A percentile compares a stretch with the other conserved stretches of the same genome.
These are phyloP conservation scores for Helleia helle DNA, from an alignment of 2,888 invertebrate genomes.

Conservation along the genomic window DNA sequence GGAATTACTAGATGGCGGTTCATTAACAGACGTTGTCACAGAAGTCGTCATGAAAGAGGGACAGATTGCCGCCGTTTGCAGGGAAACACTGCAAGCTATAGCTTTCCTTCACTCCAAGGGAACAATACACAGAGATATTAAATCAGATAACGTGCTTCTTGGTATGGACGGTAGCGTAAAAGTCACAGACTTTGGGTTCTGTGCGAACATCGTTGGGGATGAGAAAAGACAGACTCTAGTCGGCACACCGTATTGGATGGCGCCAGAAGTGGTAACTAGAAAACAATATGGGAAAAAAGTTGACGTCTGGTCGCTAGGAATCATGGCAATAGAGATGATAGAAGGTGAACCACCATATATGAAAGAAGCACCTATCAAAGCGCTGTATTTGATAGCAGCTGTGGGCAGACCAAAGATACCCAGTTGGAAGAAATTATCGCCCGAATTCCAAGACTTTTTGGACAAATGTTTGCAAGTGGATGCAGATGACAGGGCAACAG, in stretches of 20 bases:
- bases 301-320: conserved; percentile 96
- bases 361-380: conserved; percentile 92
- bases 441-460: conserved; percentile 85
- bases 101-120: conserved; percentile 91
- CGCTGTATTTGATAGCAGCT: conserved; percentile 95
- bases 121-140: conserved; percentile 96
- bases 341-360: conserved; percentile 98
- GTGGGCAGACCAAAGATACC: conserved; percentile 95
- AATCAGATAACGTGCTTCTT: conserved; percentile 96
- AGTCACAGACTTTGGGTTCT: conserved; percentile 98
- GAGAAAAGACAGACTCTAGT: conserved; percentile 98
- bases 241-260: conserved; percentile 99
- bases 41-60: conserved; percentile 98
- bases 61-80: conserved; percentile 96
- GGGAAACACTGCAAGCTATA: conserved; percentile 88
- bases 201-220: conserved; percentile 95
- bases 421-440: conserved; percentile 84
- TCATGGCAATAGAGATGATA: conserved; percentile 96
- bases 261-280: conserved; percentile 93
- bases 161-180: conserved; percentile 95
- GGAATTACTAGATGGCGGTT: conserved; percentile 96
- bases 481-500: conserved; percentile 83
- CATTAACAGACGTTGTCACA: conserved; percentile 96
- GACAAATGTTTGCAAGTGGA: conserved; percentile 92
- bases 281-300: conserved; percentile 96